Base-by-base conservation (phyloP, 1,140 invertebrate genomes). In the Drosophila saltans region DNA sequence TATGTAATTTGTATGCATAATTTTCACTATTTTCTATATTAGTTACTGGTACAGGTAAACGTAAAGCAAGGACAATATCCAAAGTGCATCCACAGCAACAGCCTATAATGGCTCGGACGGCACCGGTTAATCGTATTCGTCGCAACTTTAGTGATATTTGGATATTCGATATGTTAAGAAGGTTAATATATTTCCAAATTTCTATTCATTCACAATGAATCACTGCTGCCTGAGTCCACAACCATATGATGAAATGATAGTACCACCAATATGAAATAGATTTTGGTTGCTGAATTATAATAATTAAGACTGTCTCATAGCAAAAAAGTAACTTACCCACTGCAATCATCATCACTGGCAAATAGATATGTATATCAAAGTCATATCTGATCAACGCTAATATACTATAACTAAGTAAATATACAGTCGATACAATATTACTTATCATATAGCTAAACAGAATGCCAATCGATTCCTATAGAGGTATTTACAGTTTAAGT, bases 91-190 rank as follows among this genome's bases (percentile, higher is more conserved):
- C 2, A 4, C 2, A 30, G 28, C 28, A 4, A 30, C 2, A 30
- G 4, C 28, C 2, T 30, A 3, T 4, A 2, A 36, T 36, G 33
- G 3, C 6, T 1, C 45, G 7, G 2, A 48, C 16, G 7, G 7
- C 21, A 52, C 8, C 8, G 3, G 3, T 10, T 11, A 40, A 52
- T 9, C 21, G 26, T 1, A 7, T 26, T 8, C 45, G 45, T 26
- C 45, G 8, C 2, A 52, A 48, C 24, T 60, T 28, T 3, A 30
- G 39, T 21, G 65, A 79, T 66, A 30, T 79, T 30, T 72, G 73
- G 73, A 24, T 79, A 41, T 76, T 45, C 10, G 9, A 72, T 11
- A 56, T 39, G 11, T 58, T 72, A 26, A 2, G 3, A 33, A 21
- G 33, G 75, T 74, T 36, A 41, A 56, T 65, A 6, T 2, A 28